Base-by-base conservation (phyloP, 2,797 vertebrate genomes). In the Cephalopachus bancanus region DNA sequence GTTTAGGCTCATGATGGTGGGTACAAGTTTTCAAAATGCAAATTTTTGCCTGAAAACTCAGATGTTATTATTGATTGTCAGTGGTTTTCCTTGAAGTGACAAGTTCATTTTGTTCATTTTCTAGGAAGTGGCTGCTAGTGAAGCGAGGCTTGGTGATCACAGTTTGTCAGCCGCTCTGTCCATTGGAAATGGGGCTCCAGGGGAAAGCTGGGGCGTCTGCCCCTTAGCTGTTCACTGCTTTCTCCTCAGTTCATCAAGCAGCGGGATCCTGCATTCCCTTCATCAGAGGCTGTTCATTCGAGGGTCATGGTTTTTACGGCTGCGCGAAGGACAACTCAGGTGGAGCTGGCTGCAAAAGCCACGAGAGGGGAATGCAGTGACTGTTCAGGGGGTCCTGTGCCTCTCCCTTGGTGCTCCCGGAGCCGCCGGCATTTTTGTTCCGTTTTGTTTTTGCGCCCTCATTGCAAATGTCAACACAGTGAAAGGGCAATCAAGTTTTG, bases 21-120 rank as follows among this genome's bases (percentile, higher is more conserved):
- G 22, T 92, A 55, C 7, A 89, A 7, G 19, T 96, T 93, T 92
- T 87, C 65, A 81, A 85, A 97, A 95, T 89, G 89, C 22, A 76
- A 26, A 76, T 10, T 88, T 96, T 96, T 84, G 57, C 33, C 62
- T 96, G 51, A 93, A 92, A 92, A 67, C 26, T 55, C 30, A 26
- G 28, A 20, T 89, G 95, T 96, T 95, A 19, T 91, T 30, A 86
- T 75, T 89, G 79, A 78, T 53, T 26, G 5, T 57, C 76, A 78
- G 10, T 83, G 69, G 26, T 95, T 95, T 97, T 95, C 62, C 44
- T 90, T 94, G 65, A 79, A 93, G 16, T 76, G 75, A 86, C 30
- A 80, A 17, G 17, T 91, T 96, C 24, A 86, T n/a, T 94, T 96
- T 71, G 62, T 88, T 93, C 55, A 75, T 90, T 92, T 97, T 83